Conservation (phyloP, 2,113 vertebrate species). For the Bufo bufo region DNA sequence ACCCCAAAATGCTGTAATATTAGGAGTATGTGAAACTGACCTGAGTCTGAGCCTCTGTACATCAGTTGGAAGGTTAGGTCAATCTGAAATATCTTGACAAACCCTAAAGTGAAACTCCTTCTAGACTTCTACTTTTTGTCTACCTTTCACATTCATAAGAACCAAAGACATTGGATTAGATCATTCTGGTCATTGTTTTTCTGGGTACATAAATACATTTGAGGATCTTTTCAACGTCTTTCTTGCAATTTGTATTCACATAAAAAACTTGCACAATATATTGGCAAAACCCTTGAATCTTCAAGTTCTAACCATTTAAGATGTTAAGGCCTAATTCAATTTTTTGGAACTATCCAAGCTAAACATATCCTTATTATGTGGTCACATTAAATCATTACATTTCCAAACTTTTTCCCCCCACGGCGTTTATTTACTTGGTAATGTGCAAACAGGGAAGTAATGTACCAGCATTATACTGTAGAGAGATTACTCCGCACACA, state of each 20-base stretch:
- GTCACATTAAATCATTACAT: slow-evolving; percentile 34
- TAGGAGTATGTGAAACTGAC: no score
- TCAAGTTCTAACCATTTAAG: background rate
- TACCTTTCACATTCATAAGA: background rate
- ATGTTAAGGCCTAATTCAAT: background rate
- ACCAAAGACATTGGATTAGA: background rate
- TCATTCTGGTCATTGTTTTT: background rate
- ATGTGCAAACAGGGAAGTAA: slow-evolving; percentile 44
- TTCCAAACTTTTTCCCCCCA: slow-evolving; percentile 19
- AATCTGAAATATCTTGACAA: no score
- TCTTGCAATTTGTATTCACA: background rate
- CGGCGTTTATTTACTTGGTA: slow-evolving; percentile 26
- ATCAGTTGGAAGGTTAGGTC: no score
- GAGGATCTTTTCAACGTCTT: background rate
- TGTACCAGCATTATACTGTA: slow-evolving; percentile 10
- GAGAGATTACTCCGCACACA: slow-evolving; percentile 26
- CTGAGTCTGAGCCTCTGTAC: no score
- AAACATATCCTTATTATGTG: slow-evolving; percentile 9
- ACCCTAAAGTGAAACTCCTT: no score
- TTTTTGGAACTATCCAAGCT: background rate
- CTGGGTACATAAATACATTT: background rate
- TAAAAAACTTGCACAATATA: background rate
- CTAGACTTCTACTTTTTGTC: background rate
- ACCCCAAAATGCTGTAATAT: no score
- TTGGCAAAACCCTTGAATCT: background rate